Conservation (phyloP, 2,888 invertebrate genomes). For the Drosophila histrio region DNA sequence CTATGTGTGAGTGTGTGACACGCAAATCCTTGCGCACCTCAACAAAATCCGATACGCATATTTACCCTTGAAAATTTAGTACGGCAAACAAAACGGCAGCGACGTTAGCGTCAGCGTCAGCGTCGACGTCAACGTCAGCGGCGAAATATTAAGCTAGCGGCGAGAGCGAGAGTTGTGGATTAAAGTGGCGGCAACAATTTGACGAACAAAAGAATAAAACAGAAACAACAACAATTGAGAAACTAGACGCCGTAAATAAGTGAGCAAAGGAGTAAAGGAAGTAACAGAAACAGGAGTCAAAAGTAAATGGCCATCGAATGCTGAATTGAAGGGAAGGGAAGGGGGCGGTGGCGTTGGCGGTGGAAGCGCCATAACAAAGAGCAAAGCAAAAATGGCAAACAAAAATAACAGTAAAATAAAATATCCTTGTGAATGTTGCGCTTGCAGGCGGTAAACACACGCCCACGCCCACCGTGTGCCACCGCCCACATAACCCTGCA, state of each 20-base stretch:
- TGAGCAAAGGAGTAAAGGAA: neutral
- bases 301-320: constrained; percentile 54
- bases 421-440: constrained; percentile 69
- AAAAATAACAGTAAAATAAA: constrained; percentile 74
- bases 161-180: constrained; percentile 4
- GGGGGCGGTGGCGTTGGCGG: no score
- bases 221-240: constrained; percentile 8
- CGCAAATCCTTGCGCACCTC: constrained; percentile 49
- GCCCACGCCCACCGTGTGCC: constrained; percentile 1
- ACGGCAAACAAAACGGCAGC: constrained; percentile 27
- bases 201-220: constrained; percentile 6
- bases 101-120: neutral
- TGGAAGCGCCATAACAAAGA: constrained; percentile 52
- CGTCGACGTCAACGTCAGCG: constrained; percentile 17
- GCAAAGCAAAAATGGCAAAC: constrained; percentile 52
- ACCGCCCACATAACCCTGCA: constrained; percentile 9
- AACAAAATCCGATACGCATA: constrained; percentile 68
- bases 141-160: constrained; percentile 19
- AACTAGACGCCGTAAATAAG: constrained; percentile 8
- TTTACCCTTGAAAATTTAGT: constrained; percentile 71
- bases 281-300: constrained; percentile 35
- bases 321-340: constrained; percentile 4
- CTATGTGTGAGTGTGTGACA: constrained; percentile 4
- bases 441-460: constrained; percentile 54
- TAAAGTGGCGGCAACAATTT: constrained; percentile 19